Evolutionary conservation across 2,797 vertebrate species (phyloP), one percentile per base, ranked within the genome.

Genomic region (Amblyraja radiata): DNA sequence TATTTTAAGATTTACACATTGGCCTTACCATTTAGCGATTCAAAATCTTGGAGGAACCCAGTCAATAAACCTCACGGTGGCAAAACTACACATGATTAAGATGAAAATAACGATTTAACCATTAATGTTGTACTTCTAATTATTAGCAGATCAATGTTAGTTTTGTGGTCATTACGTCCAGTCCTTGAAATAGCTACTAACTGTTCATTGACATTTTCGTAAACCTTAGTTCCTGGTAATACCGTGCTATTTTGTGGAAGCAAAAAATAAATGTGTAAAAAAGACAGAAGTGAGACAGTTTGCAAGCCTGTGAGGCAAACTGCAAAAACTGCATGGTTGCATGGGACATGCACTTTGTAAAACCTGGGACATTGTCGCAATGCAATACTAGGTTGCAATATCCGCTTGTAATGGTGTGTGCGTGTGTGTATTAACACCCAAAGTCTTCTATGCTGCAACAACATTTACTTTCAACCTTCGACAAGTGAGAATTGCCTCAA

Each of bases 261-360:
- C 14, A 68, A 68, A 68, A 68, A 36, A 68, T 88, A 88, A 36
- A 36, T 32, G 65, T 68, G n/a, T 46, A 28, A 68, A 65, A 65
- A 32, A 2, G 6, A 88, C 46, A 6, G 16, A 65, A 65, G 14
- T 65, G 28, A 14, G 63, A 6, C 61, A 32, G n/a, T 88, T 88
- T 88, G 61, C n/a, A 65, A 65, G 63, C 63, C 84, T 88, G 63
- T 68, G 9, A 32, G 16, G 58, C 61, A 68, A 88, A 88, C 84
- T 88, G 18, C 18, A 68, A 63, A 54, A 88, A 21, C 63, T 65
- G 61, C 61, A 65, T 88, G 61, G 13, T n/a, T 68, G 84, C n/a
- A 65, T 88, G 84, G 21, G n/a, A 88, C 28, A 21, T 88, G 28
- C n/a, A 65, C 84, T 84, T 84, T 84, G 46, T 84, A 63, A 46